Percentiles rank a stretch among this genome's conserved stretches.
Conservation (phyloP, 2,113 vertebrate species). For the Gorilla gorilla region DNA sequence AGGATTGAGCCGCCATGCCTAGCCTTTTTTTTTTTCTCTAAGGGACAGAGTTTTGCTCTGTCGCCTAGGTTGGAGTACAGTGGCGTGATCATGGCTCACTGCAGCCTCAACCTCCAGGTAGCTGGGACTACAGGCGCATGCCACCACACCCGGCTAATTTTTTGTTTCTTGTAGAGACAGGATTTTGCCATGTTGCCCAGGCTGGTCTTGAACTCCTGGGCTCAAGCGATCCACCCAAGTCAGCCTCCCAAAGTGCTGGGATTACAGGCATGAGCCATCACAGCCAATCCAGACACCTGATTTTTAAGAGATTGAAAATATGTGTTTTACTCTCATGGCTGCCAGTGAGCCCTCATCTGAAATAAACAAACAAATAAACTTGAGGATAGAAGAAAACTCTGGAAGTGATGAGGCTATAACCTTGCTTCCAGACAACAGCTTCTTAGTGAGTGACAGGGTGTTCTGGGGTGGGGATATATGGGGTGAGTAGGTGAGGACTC, state of each 20-base stretch:
- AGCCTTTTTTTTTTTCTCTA: background rate
- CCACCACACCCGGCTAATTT: background rate
- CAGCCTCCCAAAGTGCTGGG: background rate
- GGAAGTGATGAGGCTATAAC: background rate
- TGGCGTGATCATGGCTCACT: background rate
- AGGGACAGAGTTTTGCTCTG: no score
- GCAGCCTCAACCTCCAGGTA: background rate
- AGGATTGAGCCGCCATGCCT: no score
- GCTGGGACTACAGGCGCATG: background rate
- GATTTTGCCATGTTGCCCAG: background rate
- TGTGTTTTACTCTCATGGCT: background rate
- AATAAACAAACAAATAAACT: background rate
- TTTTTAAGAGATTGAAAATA: background rate
- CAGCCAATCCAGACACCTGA: background rate
- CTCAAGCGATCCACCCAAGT: background rate
- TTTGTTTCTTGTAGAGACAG: background rate
- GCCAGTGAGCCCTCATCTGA: background rate
- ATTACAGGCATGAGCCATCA: background rate
- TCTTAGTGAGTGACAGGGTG: background rate
- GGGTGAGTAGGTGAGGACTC: background rate
- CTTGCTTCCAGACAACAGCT: background rate
- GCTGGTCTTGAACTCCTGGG: background rate
- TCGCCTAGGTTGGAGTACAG: background rate
- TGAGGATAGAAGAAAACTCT: background rate
- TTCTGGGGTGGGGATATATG: background rate